Evolutionary conservation across 2,797 vertebrate species (phyloP).

Genomic region (Champsocephalus esox): DNA sequence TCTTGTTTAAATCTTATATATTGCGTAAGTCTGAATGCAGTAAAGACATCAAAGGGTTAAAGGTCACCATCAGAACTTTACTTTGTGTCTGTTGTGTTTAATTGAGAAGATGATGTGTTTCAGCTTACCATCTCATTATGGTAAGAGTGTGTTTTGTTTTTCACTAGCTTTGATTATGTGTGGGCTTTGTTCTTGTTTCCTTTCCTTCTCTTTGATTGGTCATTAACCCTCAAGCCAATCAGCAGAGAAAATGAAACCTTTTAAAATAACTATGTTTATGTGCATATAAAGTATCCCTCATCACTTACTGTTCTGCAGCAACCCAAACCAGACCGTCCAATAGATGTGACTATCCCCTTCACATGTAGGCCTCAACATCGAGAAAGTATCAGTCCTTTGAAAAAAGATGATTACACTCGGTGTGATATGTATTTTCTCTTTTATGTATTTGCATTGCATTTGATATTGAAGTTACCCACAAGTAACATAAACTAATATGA

Average conservation of each 20-base stretch:
- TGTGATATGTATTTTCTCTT: no score
- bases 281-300: constrained; percentile 18
- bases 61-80: constrained; percentile 28
- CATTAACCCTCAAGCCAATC: constrained; percentile 64
- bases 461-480: no score
- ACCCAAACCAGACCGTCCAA: not conserved
- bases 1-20: constrained; percentile 11
- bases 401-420: no score
- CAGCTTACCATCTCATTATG: constrained; percentile 40
- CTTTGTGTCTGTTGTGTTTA: constrained; percentile 32
- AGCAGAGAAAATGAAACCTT: constrained; percentile 41
- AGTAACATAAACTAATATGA: no score
- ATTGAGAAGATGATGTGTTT: constrained; percentile 50
- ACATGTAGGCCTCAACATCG: not conserved
- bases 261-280: constrained; percentile 21
- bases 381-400: no score
- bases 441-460: no score
- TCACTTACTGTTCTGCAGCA: not conserved
- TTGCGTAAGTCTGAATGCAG: constrained; percentile 1
- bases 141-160: constrained; percentile 28
- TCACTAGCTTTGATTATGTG: constrained; percentile 49
- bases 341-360: not conserved
- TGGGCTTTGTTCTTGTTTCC: constrained; percentile 41
- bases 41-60: constrained; percentile 18
- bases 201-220: constrained; percentile 56